These are phyloP conservation scores for Catharus bicknelli DNA, from an alignment of 2,113 vertebrate species.

Conservation along the genomic window DNA sequence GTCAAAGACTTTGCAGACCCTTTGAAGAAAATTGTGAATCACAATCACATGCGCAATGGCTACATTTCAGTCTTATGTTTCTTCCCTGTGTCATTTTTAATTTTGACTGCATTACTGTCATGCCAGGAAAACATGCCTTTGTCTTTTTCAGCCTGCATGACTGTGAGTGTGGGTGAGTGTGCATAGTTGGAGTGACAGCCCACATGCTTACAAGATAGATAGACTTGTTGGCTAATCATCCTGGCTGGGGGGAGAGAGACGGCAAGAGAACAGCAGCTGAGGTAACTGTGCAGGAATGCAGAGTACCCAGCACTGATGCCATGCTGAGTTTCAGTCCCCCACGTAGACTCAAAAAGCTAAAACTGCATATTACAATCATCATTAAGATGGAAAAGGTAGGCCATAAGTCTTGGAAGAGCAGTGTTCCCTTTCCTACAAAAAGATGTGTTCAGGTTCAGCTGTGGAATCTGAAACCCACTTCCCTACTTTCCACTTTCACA, in stretches of 20 bases:
- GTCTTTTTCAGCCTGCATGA: slow-evolving; percentile 22
- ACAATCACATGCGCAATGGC: neutral
- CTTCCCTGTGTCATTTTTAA: slow-evolving; percentile 20
- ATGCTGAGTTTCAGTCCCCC: neutral
- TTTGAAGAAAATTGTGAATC: neutral
- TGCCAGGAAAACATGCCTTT: slow-evolving; percentile 17
- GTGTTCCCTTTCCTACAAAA: neutral
- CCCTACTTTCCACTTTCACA: neutral
- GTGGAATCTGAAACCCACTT: neutral
- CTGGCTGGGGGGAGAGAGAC: neutral
- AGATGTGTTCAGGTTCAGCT: neutral
- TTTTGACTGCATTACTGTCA: slow-evolving; percentile 22
- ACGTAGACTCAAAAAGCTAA: neutral
- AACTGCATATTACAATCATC: neutral
- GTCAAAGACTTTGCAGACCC: neutral
- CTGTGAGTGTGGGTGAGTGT: neutral
- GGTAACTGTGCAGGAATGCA: slow-evolving; percentile 5
- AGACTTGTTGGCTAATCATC: neutral
- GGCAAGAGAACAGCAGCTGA: neutral
- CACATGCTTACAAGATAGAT: neutral
- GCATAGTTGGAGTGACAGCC: neutral
- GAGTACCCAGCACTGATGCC: neutral
- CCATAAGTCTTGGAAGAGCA: rapidly evolving
- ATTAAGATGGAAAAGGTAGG: neutral
- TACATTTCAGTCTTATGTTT: neutral